Conservation (phyloP, 1,140 invertebrate genomes). For the Thalassaphorura encarpata region DNA sequence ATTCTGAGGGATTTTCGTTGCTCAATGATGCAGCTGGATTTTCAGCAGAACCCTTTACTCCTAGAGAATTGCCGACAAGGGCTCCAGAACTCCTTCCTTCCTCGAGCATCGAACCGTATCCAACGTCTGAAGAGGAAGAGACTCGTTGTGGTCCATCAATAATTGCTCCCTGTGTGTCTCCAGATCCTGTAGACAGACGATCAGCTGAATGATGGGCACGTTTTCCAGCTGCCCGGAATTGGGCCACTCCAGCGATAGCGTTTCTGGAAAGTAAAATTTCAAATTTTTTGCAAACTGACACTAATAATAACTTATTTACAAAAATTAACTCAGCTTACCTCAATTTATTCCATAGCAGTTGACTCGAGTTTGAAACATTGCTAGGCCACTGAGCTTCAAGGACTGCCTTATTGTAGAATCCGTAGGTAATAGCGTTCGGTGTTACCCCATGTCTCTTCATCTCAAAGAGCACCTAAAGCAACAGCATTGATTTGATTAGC, state of each 20-base stretch:
- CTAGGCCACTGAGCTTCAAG: constrained; percentile 90
- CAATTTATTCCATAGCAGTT: constrained; percentile 86
- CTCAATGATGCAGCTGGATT: too few species aligned
- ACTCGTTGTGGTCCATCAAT: constrained; percentile 16
- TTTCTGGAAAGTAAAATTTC: constrained; percentile 48
- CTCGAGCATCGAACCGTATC: constrained; percentile 45
- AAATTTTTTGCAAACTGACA: not conserved
- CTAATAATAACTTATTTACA: not conserved
- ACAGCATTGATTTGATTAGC: not conserved
- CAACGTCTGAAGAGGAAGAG: constrained; percentile 38
- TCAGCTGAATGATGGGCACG: constrained; percentile 48
- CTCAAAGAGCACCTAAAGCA: constrained; percentile 61
- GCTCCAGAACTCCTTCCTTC: constrained; percentile 32
- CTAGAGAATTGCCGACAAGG: too few species aligned
- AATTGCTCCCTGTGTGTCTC: not conserved
- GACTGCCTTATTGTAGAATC: constrained; percentile 72
- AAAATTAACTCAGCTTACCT: constrained; percentile 36
- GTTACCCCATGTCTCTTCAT: constrained; percentile 92
- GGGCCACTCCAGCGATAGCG: constrained; percentile 78
- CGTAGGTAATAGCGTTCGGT: constrained; percentile 96
- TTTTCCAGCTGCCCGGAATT: constrained; percentile 56
- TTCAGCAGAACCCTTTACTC: too few species aligned
- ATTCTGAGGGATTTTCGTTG: too few species aligned
- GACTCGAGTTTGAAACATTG: constrained; percentile 66
- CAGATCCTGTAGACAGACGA: constrained; percentile 34